Conservation (phyloP, 2,888 invertebrate species). For the Eupeodes luniger region DNA sequence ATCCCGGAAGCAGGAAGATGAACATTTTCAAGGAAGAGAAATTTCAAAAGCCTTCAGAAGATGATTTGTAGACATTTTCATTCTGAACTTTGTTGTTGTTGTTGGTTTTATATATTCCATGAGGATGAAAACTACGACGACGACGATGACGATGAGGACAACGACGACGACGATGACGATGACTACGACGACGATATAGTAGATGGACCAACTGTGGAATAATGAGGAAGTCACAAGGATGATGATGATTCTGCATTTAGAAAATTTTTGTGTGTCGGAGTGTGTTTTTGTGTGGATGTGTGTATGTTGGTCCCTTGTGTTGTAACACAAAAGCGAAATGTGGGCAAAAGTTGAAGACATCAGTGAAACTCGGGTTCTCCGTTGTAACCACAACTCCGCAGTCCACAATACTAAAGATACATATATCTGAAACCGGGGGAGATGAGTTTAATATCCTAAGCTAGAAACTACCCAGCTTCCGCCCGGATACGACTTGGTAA, state of each 20-base stretch:
- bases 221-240: constrained; percentile 76
- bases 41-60: constrained; percentile 80
- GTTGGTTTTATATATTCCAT: constrained; percentile 42
- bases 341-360: constrained; percentile 66
- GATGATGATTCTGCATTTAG: constrained; percentile 74
- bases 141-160: constrained; percentile 15
- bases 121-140: constrained; percentile 30
- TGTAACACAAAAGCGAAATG: constrained; percentile 67
- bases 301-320: constrained; percentile 42
- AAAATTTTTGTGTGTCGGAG: constrained; percentile 14
- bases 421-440: constrained; percentile 30
- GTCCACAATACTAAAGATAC: constrained; percentile 50
- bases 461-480: constrained; percentile 65
- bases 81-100: constrained; percentile 75
- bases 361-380: constrained; percentile 27
- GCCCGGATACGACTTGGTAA: constrained; percentile 75
- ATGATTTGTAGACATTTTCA: constrained; percentile 78
- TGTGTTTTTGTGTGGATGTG: constrained; percentile 42
- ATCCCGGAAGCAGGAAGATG: constrained; percentile 84
- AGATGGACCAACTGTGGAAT: constrained; percentile 74
- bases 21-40: constrained; percentile 84
- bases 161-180: constrained; percentile 11
- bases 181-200: constrained; percentile 44
- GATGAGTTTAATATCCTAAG: constrained; percentile 67
- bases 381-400: constrained; percentile 70